Evolutionary conservation across 2,797 vertebrate species (phyloP).

Genomic region (Acanthis flammea): DNA sequence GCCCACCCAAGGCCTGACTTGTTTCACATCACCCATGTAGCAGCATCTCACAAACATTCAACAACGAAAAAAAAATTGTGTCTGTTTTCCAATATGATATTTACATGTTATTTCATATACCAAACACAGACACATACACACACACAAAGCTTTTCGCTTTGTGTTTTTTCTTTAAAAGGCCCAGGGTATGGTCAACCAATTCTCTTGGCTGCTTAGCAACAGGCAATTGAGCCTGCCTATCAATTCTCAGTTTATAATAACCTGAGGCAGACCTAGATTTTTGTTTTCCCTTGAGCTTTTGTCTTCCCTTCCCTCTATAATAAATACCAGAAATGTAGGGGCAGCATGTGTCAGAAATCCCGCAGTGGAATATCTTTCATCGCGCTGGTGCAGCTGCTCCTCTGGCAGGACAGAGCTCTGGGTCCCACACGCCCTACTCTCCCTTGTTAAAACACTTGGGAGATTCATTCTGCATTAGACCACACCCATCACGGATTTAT

Average conservation of each 20-base stretch:
- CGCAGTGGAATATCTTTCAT: constrained; percentile 30
- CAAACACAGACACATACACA: neutral
- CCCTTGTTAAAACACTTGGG: neutral
- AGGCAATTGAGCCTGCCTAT: constrained; percentile 60
- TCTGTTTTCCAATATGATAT: neutral
- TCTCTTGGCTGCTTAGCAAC: constrained; percentile 68
- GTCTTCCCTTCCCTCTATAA: constrained; percentile 53
- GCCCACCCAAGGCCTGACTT: neutral
- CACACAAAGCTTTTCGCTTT: neutral
- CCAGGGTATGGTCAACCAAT: constrained; percentile 30
- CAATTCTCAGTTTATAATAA: constrained; percentile 71
- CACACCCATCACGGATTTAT: neutral
- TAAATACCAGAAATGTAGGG: constrained; percentile 56
- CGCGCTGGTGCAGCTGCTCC: neutral
- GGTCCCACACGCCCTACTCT: neutral
- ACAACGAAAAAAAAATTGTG: neutral
- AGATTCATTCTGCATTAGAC: neutral
- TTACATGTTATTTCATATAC: neutral
- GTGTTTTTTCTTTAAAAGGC: neutral
- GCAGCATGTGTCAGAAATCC: constrained; percentile 47
- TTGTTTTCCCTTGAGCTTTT: constrained; percentile 64
- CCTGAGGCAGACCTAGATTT: constrained; percentile 64
- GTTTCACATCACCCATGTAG: neutral
- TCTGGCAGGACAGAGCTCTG: neutral
- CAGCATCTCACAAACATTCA: neutral